Evolutionary conservation across 2,113 vertebrate species (phyloP).

Genomic region (Cyprinodon tularosa): DNA sequence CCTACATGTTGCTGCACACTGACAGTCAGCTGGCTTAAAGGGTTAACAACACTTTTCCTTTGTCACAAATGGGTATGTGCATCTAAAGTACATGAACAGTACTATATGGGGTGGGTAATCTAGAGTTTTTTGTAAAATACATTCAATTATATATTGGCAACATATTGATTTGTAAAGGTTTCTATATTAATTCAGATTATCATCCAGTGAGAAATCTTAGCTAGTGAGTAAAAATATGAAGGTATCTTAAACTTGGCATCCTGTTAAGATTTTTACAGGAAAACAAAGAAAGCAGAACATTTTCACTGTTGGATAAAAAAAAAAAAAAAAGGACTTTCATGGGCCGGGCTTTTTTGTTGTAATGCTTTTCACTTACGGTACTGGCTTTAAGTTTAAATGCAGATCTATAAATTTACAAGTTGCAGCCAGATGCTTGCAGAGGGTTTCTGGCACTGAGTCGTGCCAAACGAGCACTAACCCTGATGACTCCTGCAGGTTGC

Average conservation of each 20-base stretch:
- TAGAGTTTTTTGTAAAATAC: no score
- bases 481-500: slow-evolving; percentile 74
- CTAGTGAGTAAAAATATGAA: not conserved
- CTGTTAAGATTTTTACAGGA: slow-evolving; percentile 20
- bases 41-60: not conserved
- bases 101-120: no score
- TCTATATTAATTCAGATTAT: not conserved
- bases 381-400: slow-evolving; percentile 55
- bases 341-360: slow-evolving; percentile 23
- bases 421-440: slow-evolving; percentile 48
- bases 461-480: slow-evolving; percentile 78
- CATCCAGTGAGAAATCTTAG: not conserved
- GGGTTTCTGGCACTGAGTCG: slow-evolving; percentile 44
- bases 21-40: not conserved
- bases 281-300: not conserved
- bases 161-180: no score
- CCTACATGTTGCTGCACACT: not conserved
- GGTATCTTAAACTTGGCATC: not conserved
- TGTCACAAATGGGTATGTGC: no score
- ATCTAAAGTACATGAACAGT: no score
- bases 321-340: not conserved
- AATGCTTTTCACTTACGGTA: slow-evolving; percentile 55
- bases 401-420: slow-evolving; percentile 63
- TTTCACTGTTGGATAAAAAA: not conserved
- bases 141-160: no score